Base-by-base conservation (phyloP, 2,797 vertebrate species). In the Coreius guichenoti region DNA sequence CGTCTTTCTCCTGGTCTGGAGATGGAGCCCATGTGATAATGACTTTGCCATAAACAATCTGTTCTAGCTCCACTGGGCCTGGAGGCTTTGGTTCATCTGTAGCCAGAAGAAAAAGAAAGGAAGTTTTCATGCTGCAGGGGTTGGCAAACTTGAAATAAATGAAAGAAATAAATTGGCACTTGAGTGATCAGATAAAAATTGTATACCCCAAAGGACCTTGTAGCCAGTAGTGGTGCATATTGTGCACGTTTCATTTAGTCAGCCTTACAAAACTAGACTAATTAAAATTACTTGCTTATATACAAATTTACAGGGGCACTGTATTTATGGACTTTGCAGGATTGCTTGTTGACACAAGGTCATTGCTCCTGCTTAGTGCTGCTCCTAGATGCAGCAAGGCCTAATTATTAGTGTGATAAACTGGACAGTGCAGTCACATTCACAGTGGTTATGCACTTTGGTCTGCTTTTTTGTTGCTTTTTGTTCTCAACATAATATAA, bases 11-110 rank as follows among this genome's bases (percentile, higher is more conserved):
- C 91, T 98, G 93, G 0, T 97, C 96, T 0, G 94, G 93, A 4
- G 97, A 98, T 0, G 96, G 95, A 61, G 92, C 94, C 97, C 97
- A 98, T 73, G 91, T 94, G 1, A 97, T 83, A 0, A 94, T 92
- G 79, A 99, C 93, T 0, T 95, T 95, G 1, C 94, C 94, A 0
- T 93, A 91, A 45, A 97, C 94, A 0, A 96, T 96, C 90, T 98
- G 96, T 87, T 95, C 92, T 80, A 98, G 70, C 65, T 11, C 81
- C 87, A 98, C 92, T 47, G 94, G 93, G 2, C 97, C 97, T 3
- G 97, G 97, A 0, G 91, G 43, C 77, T 95, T 95, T 0, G 98
- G 97, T 90, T 95, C 88, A 51, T 95, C 97, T 98, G 87, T 51
- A 16, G 89, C 75, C 17, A 90, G 19, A 77, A 29, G 63, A 51